Evolutionary conservation across 2,888 invertebrate genomes (phyloP), one percentile per base, ranked within the genome.

Genomic region (Epinotia brunnichana): DNA sequence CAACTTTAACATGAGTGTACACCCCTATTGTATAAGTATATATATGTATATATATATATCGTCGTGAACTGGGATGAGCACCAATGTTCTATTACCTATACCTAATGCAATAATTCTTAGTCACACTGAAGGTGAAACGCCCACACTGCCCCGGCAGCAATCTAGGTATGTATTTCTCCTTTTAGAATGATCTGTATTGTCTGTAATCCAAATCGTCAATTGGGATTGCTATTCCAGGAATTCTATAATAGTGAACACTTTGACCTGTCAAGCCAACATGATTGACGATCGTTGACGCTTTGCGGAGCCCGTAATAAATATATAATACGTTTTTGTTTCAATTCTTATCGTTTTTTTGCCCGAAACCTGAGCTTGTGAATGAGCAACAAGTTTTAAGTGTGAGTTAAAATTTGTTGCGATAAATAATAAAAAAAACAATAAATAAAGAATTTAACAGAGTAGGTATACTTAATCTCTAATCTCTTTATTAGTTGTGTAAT

Each of bases 11-110:
- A n/a, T n/a, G n/a, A n/a, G n/a, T n/a, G n/a, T n/a, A n/a, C n/a
- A n/a, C n/a, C n/a, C n/a, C n/a, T n/a, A n/a, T 29, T 29, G 29
- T 29, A 29, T 29, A 29, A 5, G 29, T 29, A 29, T 5, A 7
- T 39, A 35, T 7, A 35, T 48, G n/a, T n/a, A n/a, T n/a, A n/a
- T n/a, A n/a, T n/a, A n/a, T n/a, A n/a, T n/a, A 24, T 13, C 54
- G 11, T 64, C 63, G 51, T 66, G 70, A 71, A 66, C 64, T 71
- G 59, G 66, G 70, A 66, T 60, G 66, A 71, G 29, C 59, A 66
- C n/a, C 41, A 53, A 71, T 51, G 63, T 70, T 54, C 21, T 35
- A 44, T 21, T 13, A n/a, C n/a, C n/a, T n/a, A n/a, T 61, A 54
- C 39, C 41, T 60, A 66, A 44, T 63, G 15, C 24, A 60, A 66